Conservation (phyloP, 2,113 vertebrate genomes). For the Centropristis striata region DNA sequence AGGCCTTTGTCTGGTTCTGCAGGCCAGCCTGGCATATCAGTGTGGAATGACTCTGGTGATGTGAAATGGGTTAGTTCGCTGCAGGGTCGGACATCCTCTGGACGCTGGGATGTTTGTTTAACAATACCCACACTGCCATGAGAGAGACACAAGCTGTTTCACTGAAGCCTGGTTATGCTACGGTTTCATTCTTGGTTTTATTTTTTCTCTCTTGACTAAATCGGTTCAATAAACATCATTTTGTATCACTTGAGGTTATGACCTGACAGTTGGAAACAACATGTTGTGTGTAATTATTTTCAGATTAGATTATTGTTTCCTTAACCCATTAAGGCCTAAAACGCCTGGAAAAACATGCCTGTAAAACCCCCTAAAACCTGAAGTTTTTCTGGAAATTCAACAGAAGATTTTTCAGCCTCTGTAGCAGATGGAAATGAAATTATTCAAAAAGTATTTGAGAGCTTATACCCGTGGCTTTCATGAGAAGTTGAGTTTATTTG, state of each 20-base stretch:
- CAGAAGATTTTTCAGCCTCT: too few relatives aligned
- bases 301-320: too few relatives aligned
- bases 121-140: conserved; percentile 60
- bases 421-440: too few relatives aligned
- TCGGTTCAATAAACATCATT: neutral
- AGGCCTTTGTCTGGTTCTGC: conserved; percentile 76
- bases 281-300: conserved; percentile 6
- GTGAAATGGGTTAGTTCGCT: conserved; percentile 63
- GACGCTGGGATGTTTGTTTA: conserved; percentile 75
- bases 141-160: conserved; percentile 39
- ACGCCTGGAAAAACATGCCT: too few relatives aligned
- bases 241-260: neutral
- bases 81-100: conserved; percentile 69
- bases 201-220: neutral
- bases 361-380: too few relatives aligned
- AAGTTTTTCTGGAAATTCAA: too few relatives aligned
- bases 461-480: too few relatives aligned
- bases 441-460: too few relatives aligned
- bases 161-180: conserved; percentile 11
- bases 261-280: conserved; percentile 4
- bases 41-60: conserved; percentile 67
- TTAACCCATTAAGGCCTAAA: too few relatives aligned
- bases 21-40: conserved; percentile 69
- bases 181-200: neutral
- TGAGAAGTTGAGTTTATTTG: too few relatives aligned